Percentiles rank a stretch among this genome's conserved stretches.
These are phyloP conservation scores for Mamestra brassicae DNA, from an alignment of 2,888 invertebrate species.

Conservation along the genomic window DNA sequence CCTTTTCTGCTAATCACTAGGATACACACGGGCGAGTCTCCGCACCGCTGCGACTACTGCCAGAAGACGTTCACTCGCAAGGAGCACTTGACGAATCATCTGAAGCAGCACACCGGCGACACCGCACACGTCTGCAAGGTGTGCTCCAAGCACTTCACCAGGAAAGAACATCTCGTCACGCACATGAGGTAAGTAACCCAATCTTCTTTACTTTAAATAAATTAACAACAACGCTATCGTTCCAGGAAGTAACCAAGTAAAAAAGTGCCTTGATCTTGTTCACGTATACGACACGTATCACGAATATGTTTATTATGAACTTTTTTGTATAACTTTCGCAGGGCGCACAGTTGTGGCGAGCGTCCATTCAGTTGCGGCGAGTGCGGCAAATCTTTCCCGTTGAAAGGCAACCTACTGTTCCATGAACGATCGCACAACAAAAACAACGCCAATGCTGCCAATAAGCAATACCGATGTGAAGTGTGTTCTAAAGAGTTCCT, in stretches of 20 bases:
- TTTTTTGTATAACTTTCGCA: constrained; percentile 57
- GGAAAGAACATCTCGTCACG: constrained; percentile 94
- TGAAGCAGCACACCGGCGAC: constrained; percentile 94
- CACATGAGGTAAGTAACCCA: constrained; percentile 92
- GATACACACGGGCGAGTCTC: constrained; percentile 93
- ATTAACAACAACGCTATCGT: neutral
- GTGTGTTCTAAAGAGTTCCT: constrained; percentile 96
- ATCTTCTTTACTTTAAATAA: neutral
- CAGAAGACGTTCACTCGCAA: constrained; percentile 94
- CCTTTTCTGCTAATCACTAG: constrained; percentile 67
- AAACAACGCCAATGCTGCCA: constrained; percentile 89
- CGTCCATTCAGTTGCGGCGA: constrained; percentile 96
- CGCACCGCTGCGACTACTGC: constrained; percentile 94
- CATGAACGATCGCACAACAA: constrained; percentile 97
- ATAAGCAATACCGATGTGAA: constrained; percentile 94
- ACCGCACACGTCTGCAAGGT: constrained; percentile 94
- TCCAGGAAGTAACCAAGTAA: neutral
- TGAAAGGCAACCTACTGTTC: constrained; percentile 96
- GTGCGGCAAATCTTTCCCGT: constrained; percentile 96
- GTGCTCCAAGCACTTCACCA: constrained; percentile 94
- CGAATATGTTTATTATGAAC: neutral
- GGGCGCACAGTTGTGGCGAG: constrained; percentile 93
- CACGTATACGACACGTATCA: too few species aligned
- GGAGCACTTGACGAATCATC: constrained; percentile 93
- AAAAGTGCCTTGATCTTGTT: too few species aligned